Percentiles rank a stretch among this genome's conserved stretches.
These are phyloP conservation scores for Tupaia chinensis DNA, from an alignment of 2,113 vertebrate genomes.

Conservation along the genomic window DNA sequence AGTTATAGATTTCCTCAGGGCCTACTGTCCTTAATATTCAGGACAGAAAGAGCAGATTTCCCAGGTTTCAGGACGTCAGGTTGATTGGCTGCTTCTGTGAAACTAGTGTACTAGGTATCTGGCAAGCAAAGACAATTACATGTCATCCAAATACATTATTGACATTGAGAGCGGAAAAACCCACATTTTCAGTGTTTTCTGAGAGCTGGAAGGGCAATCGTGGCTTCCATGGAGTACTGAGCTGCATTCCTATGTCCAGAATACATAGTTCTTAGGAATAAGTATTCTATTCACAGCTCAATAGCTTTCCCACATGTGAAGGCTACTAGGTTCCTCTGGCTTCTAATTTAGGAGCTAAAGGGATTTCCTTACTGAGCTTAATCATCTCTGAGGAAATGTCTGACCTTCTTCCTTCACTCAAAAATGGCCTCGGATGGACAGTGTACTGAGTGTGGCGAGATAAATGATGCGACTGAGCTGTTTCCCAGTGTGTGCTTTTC, in stretches of 20 bases:
- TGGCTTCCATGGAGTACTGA: not conserved
- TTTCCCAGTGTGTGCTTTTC: constrained; percentile 56
- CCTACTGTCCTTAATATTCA: not conserved
- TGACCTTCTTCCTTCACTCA: constrained; percentile 54
- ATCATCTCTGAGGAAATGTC: constrained; percentile 60
- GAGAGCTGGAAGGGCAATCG: not conserved
- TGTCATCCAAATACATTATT: not conserved
- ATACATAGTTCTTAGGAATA: constrained; percentile 54
- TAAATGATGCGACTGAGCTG: constrained; percentile 36
- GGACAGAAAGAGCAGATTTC: constrained; percentile 15
- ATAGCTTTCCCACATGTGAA: constrained; percentile 64
- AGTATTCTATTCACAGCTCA: constrained; percentile 69
- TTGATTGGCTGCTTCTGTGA: not conserved
- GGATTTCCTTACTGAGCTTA: constrained; percentile 61
- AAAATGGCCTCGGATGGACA: constrained; percentile 19
- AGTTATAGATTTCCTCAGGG: constrained; percentile 1
- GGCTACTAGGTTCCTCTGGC: constrained; percentile 39
- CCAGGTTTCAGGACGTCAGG: constrained; percentile 5
- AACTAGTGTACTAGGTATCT: constrained; percentile 45
- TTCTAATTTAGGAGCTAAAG: constrained; percentile 76
- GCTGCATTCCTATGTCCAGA: constrained; percentile 12
- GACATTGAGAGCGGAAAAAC: not conserved
- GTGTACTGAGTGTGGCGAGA: not conserved
- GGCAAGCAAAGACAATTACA: constrained; percentile 39
- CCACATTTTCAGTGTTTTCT: constrained; percentile 6